Percentiles rank a stretch among this genome's conserved stretches.
These are phyloP conservation scores for Penaeus chinensis DNA, from an alignment of 1,140 invertebrate genomes.

Conservation along the genomic window DNA sequence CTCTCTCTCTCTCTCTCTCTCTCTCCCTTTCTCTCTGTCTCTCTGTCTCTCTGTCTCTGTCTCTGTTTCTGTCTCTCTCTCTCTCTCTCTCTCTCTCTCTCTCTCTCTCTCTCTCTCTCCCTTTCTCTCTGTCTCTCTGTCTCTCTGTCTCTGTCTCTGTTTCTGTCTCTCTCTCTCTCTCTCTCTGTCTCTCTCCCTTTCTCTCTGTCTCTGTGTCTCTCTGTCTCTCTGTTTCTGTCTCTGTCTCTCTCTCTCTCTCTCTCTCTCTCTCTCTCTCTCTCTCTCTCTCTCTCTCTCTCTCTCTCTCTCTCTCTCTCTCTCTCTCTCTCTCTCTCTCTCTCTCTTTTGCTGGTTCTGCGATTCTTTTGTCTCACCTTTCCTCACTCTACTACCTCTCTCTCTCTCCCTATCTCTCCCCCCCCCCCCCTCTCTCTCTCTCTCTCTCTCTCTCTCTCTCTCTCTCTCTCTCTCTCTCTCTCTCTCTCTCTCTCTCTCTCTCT, in stretches of 20 bases:
- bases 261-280: conserved; percentile 2
- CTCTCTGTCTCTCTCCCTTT: background rate
- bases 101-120: background rate
- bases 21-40: background rate
- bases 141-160: background rate
- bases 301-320: no score
- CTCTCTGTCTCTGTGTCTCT: background rate
- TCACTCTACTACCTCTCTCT: background rate
- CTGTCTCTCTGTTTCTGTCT: no score
- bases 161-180: background rate
- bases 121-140: background rate
- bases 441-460: background rate
- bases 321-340: no score
- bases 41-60: background rate
- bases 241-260: conserved; percentile 7
- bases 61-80: background rate
- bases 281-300: background rate
- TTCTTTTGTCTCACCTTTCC: background rate
- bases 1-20: background rate
- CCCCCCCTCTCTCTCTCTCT: conserved; percentile 14
- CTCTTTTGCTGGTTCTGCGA: no score
- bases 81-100: background rate
- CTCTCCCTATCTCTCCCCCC: background rate
- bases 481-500: no score
- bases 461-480: no score